phyloP scores from a whole-genome alignment of 2,888 invertebrate genomes.

The Calameuta pallipes region DNA sequence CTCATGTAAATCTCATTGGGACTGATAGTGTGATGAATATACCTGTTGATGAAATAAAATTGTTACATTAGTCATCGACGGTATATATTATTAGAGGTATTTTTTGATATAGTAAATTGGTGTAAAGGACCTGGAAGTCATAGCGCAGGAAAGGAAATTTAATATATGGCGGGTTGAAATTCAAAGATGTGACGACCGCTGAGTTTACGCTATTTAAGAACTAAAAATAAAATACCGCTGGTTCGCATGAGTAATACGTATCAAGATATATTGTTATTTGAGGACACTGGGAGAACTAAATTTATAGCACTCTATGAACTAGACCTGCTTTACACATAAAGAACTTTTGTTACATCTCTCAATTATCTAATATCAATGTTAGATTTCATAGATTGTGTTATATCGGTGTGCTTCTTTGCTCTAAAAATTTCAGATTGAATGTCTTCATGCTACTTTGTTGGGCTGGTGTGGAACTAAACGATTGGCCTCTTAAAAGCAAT shows the following conservation, averaged over 20 bases:
- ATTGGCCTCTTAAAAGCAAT: too few species aligned
- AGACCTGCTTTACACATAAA: slow-evolving; percentile 24
- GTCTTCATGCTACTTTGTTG: too few species aligned
- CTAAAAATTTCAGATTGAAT: too few species aligned
- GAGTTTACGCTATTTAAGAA: slow-evolving; percentile 6
- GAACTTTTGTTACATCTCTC: not conserved
- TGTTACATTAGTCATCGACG: not conserved
- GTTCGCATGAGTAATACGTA: slow-evolving; percentile 32
- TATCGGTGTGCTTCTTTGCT: too few species aligned
- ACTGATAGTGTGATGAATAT: slow-evolving; percentile 76
- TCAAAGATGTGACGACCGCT: not conserved
- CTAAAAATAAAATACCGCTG: slow-evolving; percentile 27
- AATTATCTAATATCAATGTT: not conserved
- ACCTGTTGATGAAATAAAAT: slow-evolving; percentile 67
- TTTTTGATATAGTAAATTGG: not conserved
- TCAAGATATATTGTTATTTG: slow-evolving; percentile 31
- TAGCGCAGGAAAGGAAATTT: not conserved
- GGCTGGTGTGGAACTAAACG: too few species aligned
- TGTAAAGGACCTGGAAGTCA: not conserved
- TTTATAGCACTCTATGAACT: slow-evolving; percentile 31
- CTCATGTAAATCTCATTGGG: slow-evolving; percentile 79
- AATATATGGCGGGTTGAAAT: not conserved
- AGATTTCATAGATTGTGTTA: too few species aligned
- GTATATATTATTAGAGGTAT: not conserved
- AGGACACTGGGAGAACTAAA: slow-evolving; percentile 28